phyloP scores from a whole-genome alignment of 64 coral and sea anemone species.

The Acropora yongei region DNA sequence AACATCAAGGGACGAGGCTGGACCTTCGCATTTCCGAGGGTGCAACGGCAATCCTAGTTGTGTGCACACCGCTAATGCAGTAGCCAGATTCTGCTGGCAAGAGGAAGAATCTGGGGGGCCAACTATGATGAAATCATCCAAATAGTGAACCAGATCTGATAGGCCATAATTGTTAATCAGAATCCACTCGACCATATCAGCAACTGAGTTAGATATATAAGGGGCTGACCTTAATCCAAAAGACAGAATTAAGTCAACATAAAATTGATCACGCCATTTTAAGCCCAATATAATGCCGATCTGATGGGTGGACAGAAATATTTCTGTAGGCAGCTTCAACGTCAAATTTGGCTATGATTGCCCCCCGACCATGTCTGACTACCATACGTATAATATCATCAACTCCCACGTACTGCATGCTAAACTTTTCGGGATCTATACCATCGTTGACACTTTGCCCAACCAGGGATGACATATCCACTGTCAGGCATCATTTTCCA shows the following conservation, averaged over 20 bases:
- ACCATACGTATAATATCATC: background rate
- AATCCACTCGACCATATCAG: constrained; percentile 25
- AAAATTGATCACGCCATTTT: constrained; percentile 27
- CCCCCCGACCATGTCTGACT: background rate
- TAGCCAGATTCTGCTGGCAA: background rate
- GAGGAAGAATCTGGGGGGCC: background rate
- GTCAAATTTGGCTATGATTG: constrained; percentile 45
- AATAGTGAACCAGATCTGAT: constrained; percentile 2
- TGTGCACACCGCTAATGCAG: background rate
- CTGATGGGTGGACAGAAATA: constrained; percentile 33
- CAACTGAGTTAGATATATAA: constrained; percentile 23
- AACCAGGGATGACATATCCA: constrained; percentile 1
- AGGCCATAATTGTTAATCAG: constrained; percentile 31
- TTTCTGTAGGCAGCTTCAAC: constrained; percentile 17
- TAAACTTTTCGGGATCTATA: background rate
- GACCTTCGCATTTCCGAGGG: constrained; percentile 21
- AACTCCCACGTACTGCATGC: constrained; percentile 4
- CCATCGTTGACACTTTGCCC: constrained; percentile 41
- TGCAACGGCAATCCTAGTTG: background rate
- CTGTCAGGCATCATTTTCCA: constrained; percentile 43
- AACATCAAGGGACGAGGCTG: background rate
- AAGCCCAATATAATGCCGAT: background rate
- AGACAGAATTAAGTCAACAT: constrained; percentile 38
- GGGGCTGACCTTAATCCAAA: constrained; percentile 45
- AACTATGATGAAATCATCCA: constrained; percentile 42